Conservation (phyloP, 2,113 vertebrate genomes). For the Hyperoodon ampullatus region DNA sequence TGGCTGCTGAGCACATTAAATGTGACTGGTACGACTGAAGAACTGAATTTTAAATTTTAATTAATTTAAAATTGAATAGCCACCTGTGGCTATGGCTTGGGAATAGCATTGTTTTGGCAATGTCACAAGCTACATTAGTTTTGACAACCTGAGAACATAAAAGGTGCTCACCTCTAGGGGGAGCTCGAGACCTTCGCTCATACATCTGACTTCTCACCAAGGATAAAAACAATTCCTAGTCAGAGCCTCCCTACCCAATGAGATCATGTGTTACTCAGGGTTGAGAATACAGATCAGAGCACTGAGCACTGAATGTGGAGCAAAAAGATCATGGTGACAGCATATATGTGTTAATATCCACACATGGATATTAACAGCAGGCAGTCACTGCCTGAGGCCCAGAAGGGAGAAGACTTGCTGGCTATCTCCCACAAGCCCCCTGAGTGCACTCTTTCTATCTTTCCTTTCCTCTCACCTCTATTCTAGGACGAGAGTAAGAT, state of each 20-base stretch:
- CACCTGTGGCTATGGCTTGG: background rate
- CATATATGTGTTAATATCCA: background rate
- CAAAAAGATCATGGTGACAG: background rate
- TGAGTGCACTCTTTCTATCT: accelerated
- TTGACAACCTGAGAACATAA: background rate
- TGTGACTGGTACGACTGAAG: background rate
- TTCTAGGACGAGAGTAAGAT: background rate
- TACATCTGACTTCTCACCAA: background rate
- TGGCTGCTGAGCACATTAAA: background rate
- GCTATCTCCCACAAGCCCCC: background rate
- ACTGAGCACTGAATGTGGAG: background rate
- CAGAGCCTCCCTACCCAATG: too few relatives aligned
- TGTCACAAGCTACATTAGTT: background rate
- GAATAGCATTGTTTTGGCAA: background rate
- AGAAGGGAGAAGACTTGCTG: background rate
- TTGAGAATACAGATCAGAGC: background rate
- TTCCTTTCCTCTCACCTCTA: background rate
- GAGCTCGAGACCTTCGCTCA: background rate
- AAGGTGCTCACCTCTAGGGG: background rate
- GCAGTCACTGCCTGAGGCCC: background rate
- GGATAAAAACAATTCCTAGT: background rate
- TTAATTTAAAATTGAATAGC: background rate
- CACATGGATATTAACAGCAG: background rate
- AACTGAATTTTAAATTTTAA: background rate
- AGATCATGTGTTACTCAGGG: background rate